Evolutionary conservation across 2,888 invertebrate species (phyloP), one percentile per base, ranked within the genome.

Genomic region (Sinodicranocentrus sp.): DNA sequence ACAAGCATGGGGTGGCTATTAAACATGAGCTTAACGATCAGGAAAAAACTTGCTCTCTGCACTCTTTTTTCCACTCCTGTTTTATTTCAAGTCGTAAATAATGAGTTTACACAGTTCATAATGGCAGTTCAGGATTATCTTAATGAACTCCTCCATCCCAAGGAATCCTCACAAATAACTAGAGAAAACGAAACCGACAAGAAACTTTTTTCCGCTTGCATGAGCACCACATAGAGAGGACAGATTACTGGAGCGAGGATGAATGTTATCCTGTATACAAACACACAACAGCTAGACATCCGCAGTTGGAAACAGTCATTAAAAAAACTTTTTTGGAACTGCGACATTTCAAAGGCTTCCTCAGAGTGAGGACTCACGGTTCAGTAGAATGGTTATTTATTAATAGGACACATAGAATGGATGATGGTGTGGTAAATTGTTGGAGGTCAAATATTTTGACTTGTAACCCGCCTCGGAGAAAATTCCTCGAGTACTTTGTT

Each of bases 381-480:
- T n/a, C n/a, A n/a, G n/a, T n/a, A n/a, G n/a, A n/a, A 19, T 52
- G 21, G 52, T 52, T 21, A 48, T 75, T 75, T 63, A 52, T 75
- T 63, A 75, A 48, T 44, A 25, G 48, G n/a, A n/a, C n/a, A n/a
- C n/a, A 48, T 15, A 63, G 39, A 67, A 52, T 57, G 33, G 43
- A 59, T 43, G 54, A 25, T 44, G 57, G 44, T 44, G 44, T 59
- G 28, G 68, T 82, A 67, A 73, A 82, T 68, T 67, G 25, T 68
- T 70, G 52, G 23, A 70, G 82, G 82, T 76, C 82, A 76, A 82
- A 70, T 68, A 70, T 70, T 76, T 82, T 82, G 59, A 70, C 75
- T 70, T 21, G 39, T 21, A 23, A 57, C 63, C 39, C n/a, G 33
- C 63, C 48, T 25, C 54, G 28, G 28, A 23, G 57, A 57, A 57